Evolutionary conservation across 1,140 invertebrate genomes (phyloP), one percentile per base, ranked within the genome.

Genomic region (Drepana arcuata): DNA sequence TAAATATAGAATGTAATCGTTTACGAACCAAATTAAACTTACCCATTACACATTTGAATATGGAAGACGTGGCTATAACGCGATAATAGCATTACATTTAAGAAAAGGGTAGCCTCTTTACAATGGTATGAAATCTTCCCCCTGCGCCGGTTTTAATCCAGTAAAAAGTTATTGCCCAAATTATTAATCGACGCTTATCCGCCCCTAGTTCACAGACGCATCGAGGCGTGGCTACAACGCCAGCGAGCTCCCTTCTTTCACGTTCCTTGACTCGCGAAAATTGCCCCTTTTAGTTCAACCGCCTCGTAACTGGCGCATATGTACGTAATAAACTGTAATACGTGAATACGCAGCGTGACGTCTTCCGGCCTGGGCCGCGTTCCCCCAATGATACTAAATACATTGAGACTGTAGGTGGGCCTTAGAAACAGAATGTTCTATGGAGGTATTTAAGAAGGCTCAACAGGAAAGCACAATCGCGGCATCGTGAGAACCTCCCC

Each of bases 141-240:
- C n/a, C n/a, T n/a, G n/a, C n/a, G n/a, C n/a, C n/a, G n/a, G n/a
- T n/a, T n/a, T n/a, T n/a, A n/a, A n/a, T n/a, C n/a, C n/a, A n/a
- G n/a, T n/a, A n/a, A n/a, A n/a, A n/a, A n/a, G n/a, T n/a, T n/a
- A n/a, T n/a, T n/a, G n/a, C n/a, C n/a, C n/a, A n/a, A 23, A 35
- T 16, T 23, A 7, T 48, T 41, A 34, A 52, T 56, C 48, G 37
- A 43, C 26, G 41, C 41, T 43, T 34, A 36, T 41, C 34, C 53
- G 48, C 48, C 59, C 53, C 40, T 49, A 27, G 42, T 50, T 37
- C 39, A 60, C 49, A 61, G 44, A 62, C 51, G 41, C 55, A 54
- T 59, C 49, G 61, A 67, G 70, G 66, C 70, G 67, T 71, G 66
- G 70, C 60, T 50, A 43, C 40, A 48, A 46, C 42, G 48, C 56